Conservation (phyloP, 2,113 vertebrate genomes). For the Dasyurus viverrinus region DNA sequence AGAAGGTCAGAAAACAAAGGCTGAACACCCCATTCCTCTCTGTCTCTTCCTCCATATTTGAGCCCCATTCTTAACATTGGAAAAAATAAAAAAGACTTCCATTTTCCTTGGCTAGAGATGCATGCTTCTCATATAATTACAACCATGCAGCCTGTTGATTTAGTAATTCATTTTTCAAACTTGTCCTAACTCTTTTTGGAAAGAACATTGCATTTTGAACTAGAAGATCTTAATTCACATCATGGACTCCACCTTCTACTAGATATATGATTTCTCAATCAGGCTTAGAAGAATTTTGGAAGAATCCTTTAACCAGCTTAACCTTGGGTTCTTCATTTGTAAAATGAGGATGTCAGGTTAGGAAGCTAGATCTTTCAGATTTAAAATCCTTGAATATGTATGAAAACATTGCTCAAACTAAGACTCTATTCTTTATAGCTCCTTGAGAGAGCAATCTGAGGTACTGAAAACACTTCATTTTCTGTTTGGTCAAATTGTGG, state of each 20-base stretch:
- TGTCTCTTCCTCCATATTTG: background rate
- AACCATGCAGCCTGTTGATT: background rate
- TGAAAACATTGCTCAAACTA: background rate
- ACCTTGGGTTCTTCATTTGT: background rate
- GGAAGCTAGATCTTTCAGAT: background rate
- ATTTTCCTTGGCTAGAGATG: conserved; percentile 9
- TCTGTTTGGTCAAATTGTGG: background rate
- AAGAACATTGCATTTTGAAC: background rate
- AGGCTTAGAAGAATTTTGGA: background rate
- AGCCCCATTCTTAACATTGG: background rate
- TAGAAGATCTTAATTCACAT: background rate
- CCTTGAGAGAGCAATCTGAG: background rate
- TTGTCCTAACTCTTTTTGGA: background rate
- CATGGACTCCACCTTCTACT: background rate
- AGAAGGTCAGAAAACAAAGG: fast-evolving
- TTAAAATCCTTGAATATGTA: background rate
- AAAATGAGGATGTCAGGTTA: background rate
- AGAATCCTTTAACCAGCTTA: background rate
- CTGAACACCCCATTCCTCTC: background rate
- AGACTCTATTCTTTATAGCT: background rate
- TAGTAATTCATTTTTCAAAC: background rate
- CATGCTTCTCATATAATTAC: background rate
- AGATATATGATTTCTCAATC: background rate
- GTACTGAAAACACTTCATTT: conserved; percentile 17
- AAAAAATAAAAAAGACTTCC: conserved; percentile 24